These are phyloP conservation scores for Hirtodrosophila duncani DNA, from an alignment of 2,888 invertebrate species.

Conservation along the genomic window DNA sequence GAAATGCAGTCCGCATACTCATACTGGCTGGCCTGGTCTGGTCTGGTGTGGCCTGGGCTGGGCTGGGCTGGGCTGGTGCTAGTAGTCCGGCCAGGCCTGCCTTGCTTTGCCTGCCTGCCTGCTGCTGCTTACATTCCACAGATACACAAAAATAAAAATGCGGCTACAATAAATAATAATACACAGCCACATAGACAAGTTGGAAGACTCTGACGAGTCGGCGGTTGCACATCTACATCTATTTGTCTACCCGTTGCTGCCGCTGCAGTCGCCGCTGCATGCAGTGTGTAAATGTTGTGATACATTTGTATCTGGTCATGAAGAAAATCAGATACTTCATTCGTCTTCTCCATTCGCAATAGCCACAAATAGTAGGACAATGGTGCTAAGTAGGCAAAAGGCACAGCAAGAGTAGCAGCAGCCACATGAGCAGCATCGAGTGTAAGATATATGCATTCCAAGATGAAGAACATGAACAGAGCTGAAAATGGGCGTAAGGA, in stretches of 20 bases:
- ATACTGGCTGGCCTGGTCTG: too few species aligned
- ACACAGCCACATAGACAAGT: conserved; percentile 8
- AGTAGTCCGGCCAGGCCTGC: conserved; percentile 8
- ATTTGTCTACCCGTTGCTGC: too few species aligned
- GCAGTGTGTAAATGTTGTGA: conserved; percentile 45
- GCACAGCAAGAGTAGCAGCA: conserved; percentile 1
- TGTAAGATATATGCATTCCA: conserved; percentile 34
- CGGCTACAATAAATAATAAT: conserved; percentile 71
- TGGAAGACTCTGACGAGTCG: conserved; percentile 5
- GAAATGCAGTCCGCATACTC: conserved; percentile 49
- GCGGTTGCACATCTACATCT: conserved; percentile 28
- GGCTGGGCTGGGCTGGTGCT: too few species aligned
- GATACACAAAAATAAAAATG: conserved; percentile 75
- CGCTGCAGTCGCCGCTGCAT: too few species aligned
- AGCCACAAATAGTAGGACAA: conserved; percentile 50
- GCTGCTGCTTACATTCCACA: conserved; percentile 62
- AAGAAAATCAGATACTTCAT: conserved; percentile 12
- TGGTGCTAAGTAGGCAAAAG: conserved; percentile 46
- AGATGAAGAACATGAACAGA: background rate
- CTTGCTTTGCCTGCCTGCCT: conserved; percentile 15
- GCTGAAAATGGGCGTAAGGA: too few species aligned
- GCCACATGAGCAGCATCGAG: conserved; percentile 4
- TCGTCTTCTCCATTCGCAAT: conserved; percentile 14
- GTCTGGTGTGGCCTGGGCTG: too few species aligned
- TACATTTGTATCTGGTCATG: conserved; percentile 58